Evolutionary conservation across 2,113 vertebrate genomes (phyloP), one percentile per base, ranked within the genome.

Genomic region (Accipiter virgatus): DNA sequence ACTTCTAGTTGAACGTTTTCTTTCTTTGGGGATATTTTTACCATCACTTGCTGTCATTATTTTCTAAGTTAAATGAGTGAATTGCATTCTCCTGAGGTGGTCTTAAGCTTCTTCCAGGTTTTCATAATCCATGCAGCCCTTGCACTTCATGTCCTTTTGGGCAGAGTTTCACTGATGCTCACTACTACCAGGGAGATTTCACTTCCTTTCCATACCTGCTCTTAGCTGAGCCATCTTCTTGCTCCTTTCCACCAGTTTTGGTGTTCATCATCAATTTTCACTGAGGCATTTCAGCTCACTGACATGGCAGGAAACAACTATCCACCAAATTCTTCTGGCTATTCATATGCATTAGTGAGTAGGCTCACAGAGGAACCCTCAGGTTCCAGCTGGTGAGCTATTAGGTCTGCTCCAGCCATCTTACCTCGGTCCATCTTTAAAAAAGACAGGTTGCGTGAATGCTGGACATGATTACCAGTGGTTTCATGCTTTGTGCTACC

Each of bases 291-390:
- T 86, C 42, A 62, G 21, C 18, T 88, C 21, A 48, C 13, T 78
- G 19, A 47, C 6, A 12, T 36, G 20, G 12, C 29, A 91, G 26
- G 7, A 88, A 65, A 73, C 2, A 0, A 50, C 59, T 50, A 80
- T 8, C 4, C 11, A 27, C 31, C 9, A 36, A 19, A 43, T 21
- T n/a, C 16, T 45, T 7, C 36, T 65, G 27, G 5, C 18, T 16
- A 19, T 43, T 75, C 4, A 4, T 16, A 21, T 0, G 0, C 3
- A 0, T 58, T 42, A 67, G 10, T 27, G 27, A 55, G 12, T 13
- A 59, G 59, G 3, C 23, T 78, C 23, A 25, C 11, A 36, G 10
- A 66, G 4, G 3, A 8, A 86, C 1, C 1, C 1, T 0, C 5
- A 74, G 40, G 7, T 19, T 87, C 9, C 7, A 45, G 13, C 2